Evolutionary conservation across 2,888 invertebrate species (phyloP), one percentile per base, ranked within the genome.

Genomic region (Philhelius pedissequus): DNA sequence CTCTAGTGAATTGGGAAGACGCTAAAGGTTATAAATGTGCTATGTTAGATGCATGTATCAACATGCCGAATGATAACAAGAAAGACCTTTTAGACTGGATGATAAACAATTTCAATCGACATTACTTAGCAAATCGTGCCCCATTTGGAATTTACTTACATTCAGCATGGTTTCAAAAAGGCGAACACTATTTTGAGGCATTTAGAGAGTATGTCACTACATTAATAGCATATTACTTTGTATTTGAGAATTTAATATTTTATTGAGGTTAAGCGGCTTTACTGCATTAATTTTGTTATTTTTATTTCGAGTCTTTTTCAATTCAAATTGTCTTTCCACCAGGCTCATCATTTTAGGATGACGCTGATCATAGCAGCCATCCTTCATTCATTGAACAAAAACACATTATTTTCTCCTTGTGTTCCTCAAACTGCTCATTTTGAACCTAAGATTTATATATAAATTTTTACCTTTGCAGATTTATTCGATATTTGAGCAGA

Each of bases 141-240:
- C 95, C 95, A 0, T 95, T 95, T 88, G 94, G 95, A 1, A 92
- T 95, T 87, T 95, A 93, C 88, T 90, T 94, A 58, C 95, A 95
- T 88, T 94, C 95, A 3, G 93, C 93, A 5, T 94, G 94, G 94
- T 94, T 94, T 87, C 70, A 92, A 1, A 89, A 89, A 27, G 90
- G 92, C 73, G 91, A 92, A 11, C 92, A 92, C 25, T 89, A 93
- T 38, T 90, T 91, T 8, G 89, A 90, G 0, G 94, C 94, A 1
- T 92, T 93, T 38, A 88, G 89, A 11, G 91, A 92, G 87, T 90
- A 71, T 76, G 88, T 86, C 3, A 6, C 3, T 7, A n/a, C n/a
- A n/a, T n/a, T n/a, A n/a, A n/a, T n/a, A n/a, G n/a, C n/a, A n/a
- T n/a, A 13, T 70, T 20, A 8, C 11, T 32, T 11, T 8, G 27